Evolutionary conservation across 2,113 vertebrate species (phyloP).

Genomic region (Hippocampus zosterae): DNA sequence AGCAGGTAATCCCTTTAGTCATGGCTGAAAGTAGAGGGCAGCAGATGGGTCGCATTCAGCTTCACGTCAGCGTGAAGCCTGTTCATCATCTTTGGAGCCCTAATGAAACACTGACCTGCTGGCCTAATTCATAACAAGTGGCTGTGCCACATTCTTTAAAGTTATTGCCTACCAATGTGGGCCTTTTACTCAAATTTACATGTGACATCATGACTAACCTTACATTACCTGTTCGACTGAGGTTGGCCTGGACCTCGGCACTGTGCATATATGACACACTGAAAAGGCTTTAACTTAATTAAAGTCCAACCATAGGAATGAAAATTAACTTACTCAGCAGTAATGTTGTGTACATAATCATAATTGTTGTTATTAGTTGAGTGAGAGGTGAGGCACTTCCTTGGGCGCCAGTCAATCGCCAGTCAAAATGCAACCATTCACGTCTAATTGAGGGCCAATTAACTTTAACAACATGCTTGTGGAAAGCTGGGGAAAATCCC

Average conservation of each 20-base stretch:
- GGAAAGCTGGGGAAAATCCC: no score
- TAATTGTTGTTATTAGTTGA: not conserved
- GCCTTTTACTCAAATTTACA: not conserved
- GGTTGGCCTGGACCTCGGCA: not conserved
- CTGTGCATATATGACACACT: not conserved
- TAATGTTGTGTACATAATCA: not conserved
- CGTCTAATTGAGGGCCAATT: no score
- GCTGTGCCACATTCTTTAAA: conserved; percentile 14
- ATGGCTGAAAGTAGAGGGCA: conserved; percentile 28
- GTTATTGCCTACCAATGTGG: not conserved
- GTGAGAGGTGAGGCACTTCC: not conserved
- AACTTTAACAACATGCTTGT: no score
- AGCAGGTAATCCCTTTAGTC: conserved; percentile 58
- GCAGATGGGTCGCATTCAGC: conserved; percentile 56
- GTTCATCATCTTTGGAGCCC: conserved; percentile 30
- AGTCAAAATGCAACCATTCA: no score
- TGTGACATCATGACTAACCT: not conserved
- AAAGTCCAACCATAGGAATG: not conserved
- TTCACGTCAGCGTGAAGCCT: conserved; percentile 42
- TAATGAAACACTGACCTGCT: conserved; percentile 47
- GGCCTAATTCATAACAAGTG: conserved; percentile 36
- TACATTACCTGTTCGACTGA: not conserved
- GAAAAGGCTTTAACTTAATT: not conserved
- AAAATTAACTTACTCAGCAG: not conserved
- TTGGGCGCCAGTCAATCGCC: not conserved